These are phyloP conservation scores for Agrotis segetum DNA, from an alignment of 2,888 invertebrate species.

Conservation along the genomic window DNA sequence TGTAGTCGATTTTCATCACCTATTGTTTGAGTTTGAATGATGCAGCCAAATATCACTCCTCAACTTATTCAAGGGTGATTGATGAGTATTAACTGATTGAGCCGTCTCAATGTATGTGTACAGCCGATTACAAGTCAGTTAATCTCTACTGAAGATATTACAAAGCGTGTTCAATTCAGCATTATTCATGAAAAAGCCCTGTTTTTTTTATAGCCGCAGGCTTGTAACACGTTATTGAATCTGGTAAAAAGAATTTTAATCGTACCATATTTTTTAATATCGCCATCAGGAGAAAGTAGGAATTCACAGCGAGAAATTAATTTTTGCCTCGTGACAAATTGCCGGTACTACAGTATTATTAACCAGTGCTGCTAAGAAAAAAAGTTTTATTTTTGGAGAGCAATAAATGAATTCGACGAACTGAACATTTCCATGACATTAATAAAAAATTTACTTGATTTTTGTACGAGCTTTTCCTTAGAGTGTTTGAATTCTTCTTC, in stretches of 20 bases:
- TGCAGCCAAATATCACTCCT: no score
- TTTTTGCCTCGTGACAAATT: constrained; percentile 50
- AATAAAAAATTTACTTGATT: not conserved
- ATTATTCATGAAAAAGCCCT: not conserved
- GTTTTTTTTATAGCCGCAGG: not conserved
- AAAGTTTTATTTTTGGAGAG: not conserved
- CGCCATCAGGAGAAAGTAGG: constrained; percentile 21
- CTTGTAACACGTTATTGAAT: constrained; percentile 23
- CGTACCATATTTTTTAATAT: constrained; percentile 48
- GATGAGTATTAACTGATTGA: no score
- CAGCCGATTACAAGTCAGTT: not conserved
- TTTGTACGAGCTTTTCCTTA: not conserved
- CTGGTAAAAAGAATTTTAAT: constrained; percentile 47
- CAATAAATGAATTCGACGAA: constrained; percentile 4
- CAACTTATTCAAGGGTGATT: no score
- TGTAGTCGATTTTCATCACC: no score
- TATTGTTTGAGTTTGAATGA: no score
- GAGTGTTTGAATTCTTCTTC: not conserved
- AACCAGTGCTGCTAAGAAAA: constrained; percentile 22
- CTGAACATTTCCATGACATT: not conserved
- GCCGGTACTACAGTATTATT: constrained; percentile 24
- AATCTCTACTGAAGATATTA: not conserved
- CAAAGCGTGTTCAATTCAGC: not conserved
- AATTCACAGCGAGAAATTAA: constrained; percentile 36
- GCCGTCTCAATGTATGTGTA: no score